phyloP scores from a whole-genome alignment of 1,140 invertebrate genomes.

The Zaprionus camerounensis region DNA sequence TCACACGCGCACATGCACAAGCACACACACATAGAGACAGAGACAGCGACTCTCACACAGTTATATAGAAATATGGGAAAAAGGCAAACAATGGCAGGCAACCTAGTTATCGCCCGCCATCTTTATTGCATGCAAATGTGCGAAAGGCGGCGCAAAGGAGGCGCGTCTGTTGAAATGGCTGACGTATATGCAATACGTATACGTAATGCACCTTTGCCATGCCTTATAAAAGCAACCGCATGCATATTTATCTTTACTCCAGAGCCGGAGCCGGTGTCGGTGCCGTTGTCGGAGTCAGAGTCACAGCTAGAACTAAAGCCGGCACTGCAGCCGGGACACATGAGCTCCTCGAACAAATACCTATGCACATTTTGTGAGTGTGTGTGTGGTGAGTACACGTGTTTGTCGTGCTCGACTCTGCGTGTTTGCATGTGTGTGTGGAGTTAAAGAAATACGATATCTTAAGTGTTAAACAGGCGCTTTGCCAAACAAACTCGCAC shows the following conservation, averaged over 20 bases:
- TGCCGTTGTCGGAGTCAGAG: slow-evolving; percentile 29
- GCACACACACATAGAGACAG: slow-evolving; percentile 1
- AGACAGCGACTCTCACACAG: not conserved
- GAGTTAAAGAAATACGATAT: slow-evolving; percentile 76
- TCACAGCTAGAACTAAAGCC: slow-evolving; percentile 26
- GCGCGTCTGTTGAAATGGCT: slow-evolving; percentile 75
- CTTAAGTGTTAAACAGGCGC: slow-evolving; percentile 82
- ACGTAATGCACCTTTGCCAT: slow-evolving; percentile 57
- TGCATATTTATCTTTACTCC: slow-evolving; percentile 76
- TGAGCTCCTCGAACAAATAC: slow-evolving; percentile 7
- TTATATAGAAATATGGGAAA: slow-evolving; percentile 63
- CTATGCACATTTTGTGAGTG: slow-evolving; percentile 20
- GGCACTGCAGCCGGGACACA: slow-evolving; percentile 37
- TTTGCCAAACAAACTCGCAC: slow-evolving; percentile 77
- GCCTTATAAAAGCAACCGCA: slow-evolving; percentile 73
- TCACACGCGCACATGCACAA: slow-evolving; percentile 45
- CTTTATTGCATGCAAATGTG: slow-evolving; percentile 82
- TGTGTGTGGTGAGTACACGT: not conserved
- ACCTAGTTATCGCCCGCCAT: slow-evolving; percentile 81
- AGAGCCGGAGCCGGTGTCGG: not conserved
- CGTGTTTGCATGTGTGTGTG: slow-evolving; percentile 29
- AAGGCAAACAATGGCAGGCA: slow-evolving; percentile 80
- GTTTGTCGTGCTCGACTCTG: slow-evolving; percentile 19
- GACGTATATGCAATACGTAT: slow-evolving; percentile 55
- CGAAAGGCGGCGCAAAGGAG: slow-evolving; percentile 70